Base-by-base conservation (phyloP, 2,797 vertebrate genomes). In the Malurus splendens region DNA sequence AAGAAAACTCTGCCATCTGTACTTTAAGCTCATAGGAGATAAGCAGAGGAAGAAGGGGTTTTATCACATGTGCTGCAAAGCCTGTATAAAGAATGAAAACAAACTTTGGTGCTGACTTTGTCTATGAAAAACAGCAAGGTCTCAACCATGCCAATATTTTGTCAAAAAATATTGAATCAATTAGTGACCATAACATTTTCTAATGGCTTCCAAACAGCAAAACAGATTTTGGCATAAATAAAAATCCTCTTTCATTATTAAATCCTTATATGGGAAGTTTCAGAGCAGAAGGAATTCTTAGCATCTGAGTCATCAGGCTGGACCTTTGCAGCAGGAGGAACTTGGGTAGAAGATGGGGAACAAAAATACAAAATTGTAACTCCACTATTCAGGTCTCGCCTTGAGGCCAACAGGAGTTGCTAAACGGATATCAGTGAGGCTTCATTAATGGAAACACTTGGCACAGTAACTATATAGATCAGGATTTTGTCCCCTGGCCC, bases 141-240 rank as follows among this genome's bases (percentile, higher is more conserved):
- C 33, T 78, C 55, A 59, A 30, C n/a, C 55, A 52, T 15, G 66
- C 45, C 0, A 7, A 70, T 28, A 45, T 95, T 95, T 83, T 82
- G 66, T 82, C 41, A 91, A 85, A 93, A 91, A 91, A 87, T 80
- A 91, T 27, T 95, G 93, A 90, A 87, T 73, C 14, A 78, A 68
- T 92, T 93, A 92, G 68, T 59, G 73, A 84, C 65, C 7, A 0
- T 75, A 78, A 82, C 5, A 0, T 83, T 91, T 92, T 89, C 62
- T 89, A 89, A 95, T 66, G 52, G 68, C 62, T 93, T 93, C 61
- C 82, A 92, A 93, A 83, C 44, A 95, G 55, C 72, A 94, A 87
- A 94, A 89, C 45, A 87, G 62, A 89, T 72, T 68, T 91, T 52
- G 66, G 84, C 62, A 72, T 80, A 82, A 82, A 90, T 59, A 91